Conservation (phyloP, 2,797 vertebrate genomes). For the Rhincodon typus region DNA sequence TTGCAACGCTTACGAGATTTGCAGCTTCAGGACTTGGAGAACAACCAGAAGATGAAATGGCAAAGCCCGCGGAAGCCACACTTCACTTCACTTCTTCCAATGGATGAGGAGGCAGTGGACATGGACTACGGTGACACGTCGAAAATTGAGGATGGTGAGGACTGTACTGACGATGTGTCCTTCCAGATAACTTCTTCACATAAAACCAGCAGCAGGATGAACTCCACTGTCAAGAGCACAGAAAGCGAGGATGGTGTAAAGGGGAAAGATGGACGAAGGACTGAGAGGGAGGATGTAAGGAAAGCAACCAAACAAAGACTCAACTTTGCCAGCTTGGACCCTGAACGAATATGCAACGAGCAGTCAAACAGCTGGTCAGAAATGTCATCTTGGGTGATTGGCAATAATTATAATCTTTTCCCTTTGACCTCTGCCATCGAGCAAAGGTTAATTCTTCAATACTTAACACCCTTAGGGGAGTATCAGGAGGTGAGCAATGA, state of each 20-base stretch:
- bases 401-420: constrained; percentile 90
- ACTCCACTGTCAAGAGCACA: constrained; percentile 66
- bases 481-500: constrained; percentile 85
- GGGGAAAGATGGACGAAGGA: constrained; percentile 58
- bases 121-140: constrained; percentile 78
- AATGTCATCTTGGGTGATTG: constrained; percentile 98
- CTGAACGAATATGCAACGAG: constrained; percentile 81
- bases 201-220: constrained; percentile 68
- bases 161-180: constrained; percentile 51
- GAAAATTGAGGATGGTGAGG: constrained; percentile 55
- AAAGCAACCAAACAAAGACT: constrained; percentile 80
- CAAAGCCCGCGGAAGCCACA: constrained; percentile 76
- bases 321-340: constrained; percentile 77
- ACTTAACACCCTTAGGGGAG: constrained; percentile 91
- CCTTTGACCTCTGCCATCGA: constrained; percentile 92
- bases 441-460: constrained; percentile 92
- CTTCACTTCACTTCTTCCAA: constrained; percentile 71
- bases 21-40: constrained; percentile 77
- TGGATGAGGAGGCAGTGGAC: constrained; percentile 89
- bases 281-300: constrained; percentile 70
- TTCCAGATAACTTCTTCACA: constrained; percentile 73
- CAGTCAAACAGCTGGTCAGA: constrained; percentile 98
- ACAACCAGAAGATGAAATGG: constrained; percentile 74
- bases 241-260: constrained; percentile 48
- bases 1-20: constrained; percentile 84